These are phyloP conservation scores for Chinchilla lanigera DNA, from an alignment of 2,113 vertebrate genomes.

Conservation along the genomic window DNA sequence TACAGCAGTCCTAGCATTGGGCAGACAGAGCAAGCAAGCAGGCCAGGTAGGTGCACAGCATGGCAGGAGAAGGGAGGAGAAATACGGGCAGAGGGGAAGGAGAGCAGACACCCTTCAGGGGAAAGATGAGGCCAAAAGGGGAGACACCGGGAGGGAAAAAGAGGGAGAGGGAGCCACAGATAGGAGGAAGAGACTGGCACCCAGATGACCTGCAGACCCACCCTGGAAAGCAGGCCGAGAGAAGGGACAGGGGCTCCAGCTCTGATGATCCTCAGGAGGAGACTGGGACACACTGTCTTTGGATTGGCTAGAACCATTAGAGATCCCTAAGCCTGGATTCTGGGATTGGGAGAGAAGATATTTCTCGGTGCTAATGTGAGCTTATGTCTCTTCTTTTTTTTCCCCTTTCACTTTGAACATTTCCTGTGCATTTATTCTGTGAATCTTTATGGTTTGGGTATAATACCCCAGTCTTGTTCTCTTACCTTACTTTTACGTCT, in stretches of 20 bases:
- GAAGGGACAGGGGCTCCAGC: background rate
- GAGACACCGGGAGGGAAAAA: fast-evolving
- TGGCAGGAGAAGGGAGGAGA: background rate
- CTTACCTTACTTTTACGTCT: background rate
- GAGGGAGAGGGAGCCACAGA: no score
- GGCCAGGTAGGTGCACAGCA: background rate
- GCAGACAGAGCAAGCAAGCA: background rate
- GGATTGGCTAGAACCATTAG: background rate
- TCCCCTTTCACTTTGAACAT: background rate
- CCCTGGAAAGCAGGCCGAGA: background rate
- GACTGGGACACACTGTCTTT: background rate
- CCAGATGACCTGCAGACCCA: conserved; percentile 57
- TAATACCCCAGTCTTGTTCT: background rate
- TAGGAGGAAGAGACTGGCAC: no score
- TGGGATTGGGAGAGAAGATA: background rate
- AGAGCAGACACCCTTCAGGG: background rate
- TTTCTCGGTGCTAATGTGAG: background rate
- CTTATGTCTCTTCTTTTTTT: background rate
- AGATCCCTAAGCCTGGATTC: background rate
- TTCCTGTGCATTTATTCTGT: background rate
- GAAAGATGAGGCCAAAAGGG: background rate
- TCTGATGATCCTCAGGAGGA: background rate
- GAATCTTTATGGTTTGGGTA: background rate
- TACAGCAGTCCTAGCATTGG: fast-evolving
- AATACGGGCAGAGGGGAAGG: background rate